A percentile compares a stretch with the other conserved stretches of the same genome.
phyloP scores from a whole-genome alignment of 2,113 vertebrate species.

The Cacatua alba region DNA sequence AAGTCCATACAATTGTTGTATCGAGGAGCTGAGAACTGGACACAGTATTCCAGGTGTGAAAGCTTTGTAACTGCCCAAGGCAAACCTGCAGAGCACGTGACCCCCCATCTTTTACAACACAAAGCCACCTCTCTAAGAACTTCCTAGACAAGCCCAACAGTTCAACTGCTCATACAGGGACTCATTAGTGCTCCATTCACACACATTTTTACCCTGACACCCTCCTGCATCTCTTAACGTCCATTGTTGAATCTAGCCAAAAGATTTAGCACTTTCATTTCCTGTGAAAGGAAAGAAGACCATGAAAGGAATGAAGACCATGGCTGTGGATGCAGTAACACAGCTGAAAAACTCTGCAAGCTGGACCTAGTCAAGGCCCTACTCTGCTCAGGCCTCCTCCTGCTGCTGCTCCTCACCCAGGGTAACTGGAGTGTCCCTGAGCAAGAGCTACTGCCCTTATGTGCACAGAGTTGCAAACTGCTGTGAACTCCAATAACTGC shows the following conservation, averaged over 20 bases:
- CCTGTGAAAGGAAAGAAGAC: background rate
- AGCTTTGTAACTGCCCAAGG: background rate
- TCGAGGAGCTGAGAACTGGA: background rate
- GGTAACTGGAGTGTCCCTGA: background rate
- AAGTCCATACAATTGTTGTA: background rate
- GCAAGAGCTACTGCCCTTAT: background rate
- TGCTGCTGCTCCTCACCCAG: background rate
- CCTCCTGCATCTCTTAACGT: background rate
- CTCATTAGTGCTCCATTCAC: background rate
- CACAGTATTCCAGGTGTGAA: background rate
- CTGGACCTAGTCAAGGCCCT: background rate
- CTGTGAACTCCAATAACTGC: background rate
- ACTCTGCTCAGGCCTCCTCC: background rate
- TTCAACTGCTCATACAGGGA: background rate
- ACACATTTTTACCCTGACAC: background rate
- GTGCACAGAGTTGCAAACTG: background rate
- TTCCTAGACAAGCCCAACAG: background rate
- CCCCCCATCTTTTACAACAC: background rate
- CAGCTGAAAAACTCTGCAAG: background rate
- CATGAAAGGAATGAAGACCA: background rate
- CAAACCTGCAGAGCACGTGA: background rate
- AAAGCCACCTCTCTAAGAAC: background rate
- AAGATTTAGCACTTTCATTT: background rate
- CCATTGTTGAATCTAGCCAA: background rate
- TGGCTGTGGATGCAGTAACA: background rate